Evolutionary conservation across 2,888 invertebrate genomes (phyloP).

Genomic region (Rhagonycha lutea): DNA sequence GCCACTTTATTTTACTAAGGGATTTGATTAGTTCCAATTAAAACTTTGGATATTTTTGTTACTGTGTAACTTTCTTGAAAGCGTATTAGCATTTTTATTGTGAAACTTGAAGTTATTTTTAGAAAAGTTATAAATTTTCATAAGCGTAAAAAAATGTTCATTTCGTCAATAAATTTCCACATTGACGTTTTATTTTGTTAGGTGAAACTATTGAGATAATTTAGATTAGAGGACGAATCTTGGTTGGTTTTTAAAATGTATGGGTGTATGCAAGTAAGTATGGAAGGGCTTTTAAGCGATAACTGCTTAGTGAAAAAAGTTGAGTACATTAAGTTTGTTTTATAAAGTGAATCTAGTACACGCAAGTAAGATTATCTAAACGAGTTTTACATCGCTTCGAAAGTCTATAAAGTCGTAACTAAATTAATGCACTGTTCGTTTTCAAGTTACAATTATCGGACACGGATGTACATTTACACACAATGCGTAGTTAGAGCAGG

Average conservation of each 20-base stretch:
- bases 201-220: not conserved
- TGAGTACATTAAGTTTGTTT: constrained; percentile 5
- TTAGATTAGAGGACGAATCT: not conserved
- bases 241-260: not conserved
- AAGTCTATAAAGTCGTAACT: constrained; percentile 46
- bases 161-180: not conserved
- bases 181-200: not conserved
- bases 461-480: constrained; percentile 53
- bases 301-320: not conserved
- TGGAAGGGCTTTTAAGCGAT: not conserved
- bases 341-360: constrained; percentile 16
- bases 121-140: not conserved
- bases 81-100: not conserved
- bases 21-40: not conserved
- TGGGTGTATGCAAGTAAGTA: not conserved
- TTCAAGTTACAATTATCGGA: constrained; percentile 52
- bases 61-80: not conserved
- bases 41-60: not conserved
- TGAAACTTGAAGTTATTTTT: not conserved
- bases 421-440: constrained; percentile 49
- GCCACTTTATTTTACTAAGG: not conserved
- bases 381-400: constrained; percentile 38
- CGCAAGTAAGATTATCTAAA: constrained; percentile 40
- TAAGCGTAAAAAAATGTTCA: not conserved
- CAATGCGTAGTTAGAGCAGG: constrained; percentile 47